These are phyloP conservation scores for Gambusia holbrooki DNA, from an alignment of 2,113 vertebrate genomes.

Conservation along the genomic window DNA sequence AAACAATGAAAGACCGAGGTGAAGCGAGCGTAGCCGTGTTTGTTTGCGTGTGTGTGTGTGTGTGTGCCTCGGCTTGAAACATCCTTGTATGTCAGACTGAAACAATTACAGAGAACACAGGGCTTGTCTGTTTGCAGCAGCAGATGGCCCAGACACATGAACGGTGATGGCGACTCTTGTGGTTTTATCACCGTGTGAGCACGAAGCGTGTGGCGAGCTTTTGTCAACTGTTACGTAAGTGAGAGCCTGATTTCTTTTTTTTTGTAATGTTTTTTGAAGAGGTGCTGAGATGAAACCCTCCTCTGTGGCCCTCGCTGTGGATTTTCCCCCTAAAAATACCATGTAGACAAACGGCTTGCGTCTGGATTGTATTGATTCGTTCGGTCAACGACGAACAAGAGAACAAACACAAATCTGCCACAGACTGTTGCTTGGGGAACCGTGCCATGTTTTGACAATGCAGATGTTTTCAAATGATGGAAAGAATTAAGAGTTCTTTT, in stretches of 20 bases:
- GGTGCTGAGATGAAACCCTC: constrained; percentile 8
- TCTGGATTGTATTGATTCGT: not conserved
- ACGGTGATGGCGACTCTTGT: not conserved
- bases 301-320: not conserved
- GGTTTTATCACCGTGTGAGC: not conserved
- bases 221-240: constrained; percentile 1
- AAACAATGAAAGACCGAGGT: not conserved
- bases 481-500: not conserved
- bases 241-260: no score
- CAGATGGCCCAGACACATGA: constrained; percentile 1
- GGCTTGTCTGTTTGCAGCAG: not conserved
- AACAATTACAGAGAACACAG: not conserved
- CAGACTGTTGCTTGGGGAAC: not conserved
- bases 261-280: not conserved
- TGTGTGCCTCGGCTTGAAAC: not conserved
- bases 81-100: not conserved
- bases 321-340: not conserved
- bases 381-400: not conserved
- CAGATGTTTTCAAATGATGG: not conserved
- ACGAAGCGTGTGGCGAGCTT: not conserved
- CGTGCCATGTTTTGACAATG: not conserved
- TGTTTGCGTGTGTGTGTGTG: not conserved
- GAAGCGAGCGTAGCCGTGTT: not conserved
- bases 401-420: not conserved
- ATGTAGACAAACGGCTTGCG: not conserved